A percentile compares a stretch with the other conserved stretches of the same genome.
Evolutionary conservation across 2,797 vertebrate genomes (phyloP).

Genomic region (Pygocentrus nattereri): DNA sequence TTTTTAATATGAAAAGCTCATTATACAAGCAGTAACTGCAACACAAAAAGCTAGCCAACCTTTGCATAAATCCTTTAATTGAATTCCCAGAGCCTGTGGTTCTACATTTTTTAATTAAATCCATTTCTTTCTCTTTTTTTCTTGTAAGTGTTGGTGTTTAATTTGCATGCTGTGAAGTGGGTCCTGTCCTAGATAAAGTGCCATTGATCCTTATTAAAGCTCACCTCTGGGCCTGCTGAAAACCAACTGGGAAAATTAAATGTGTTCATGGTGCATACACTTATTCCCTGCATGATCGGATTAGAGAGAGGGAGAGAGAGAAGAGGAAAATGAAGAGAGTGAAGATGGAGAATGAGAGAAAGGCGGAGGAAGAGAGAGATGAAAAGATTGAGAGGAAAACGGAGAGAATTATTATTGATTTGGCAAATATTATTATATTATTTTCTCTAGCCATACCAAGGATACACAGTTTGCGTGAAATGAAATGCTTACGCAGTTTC

Average conservation of each 20-base stretch:
- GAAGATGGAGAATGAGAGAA: slow-evolving; percentile 39
- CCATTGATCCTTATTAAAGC: slow-evolving; percentile 93
- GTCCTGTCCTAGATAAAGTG: slow-evolving; percentile 91
- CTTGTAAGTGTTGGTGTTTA: slow-evolving; percentile 94
- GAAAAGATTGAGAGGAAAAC: slow-evolving; percentile 60
- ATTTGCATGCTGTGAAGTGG: slow-evolving; percentile 99
- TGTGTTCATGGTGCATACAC: slow-evolving; percentile 98
- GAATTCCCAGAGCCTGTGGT: slow-evolving; percentile 99
- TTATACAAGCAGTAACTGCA: slow-evolving; percentile 99
- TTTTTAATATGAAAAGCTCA: slow-evolving; percentile 99
- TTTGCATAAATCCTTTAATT: slow-evolving; percentile 99
- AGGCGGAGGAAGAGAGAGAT: slow-evolving; percentile 60
- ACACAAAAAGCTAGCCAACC: slow-evolving; percentile 99
- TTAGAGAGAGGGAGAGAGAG: slow-evolving; percentile 78
- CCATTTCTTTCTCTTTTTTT: slow-evolving; percentile 95
- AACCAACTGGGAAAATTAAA: slow-evolving; percentile 99
- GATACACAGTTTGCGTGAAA: slow-evolving; percentile 66
- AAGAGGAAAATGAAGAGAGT: slow-evolving; percentile 41
- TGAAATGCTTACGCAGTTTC: slow-evolving; percentile 52
- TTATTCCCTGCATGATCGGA: slow-evolving; percentile 96
- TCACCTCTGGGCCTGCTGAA: slow-evolving; percentile 95
- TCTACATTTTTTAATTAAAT: slow-evolving; percentile 99
- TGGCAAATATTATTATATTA: slow-evolving; percentile 82
- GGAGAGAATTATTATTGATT: slow-evolving; percentile 81
- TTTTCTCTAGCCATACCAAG: slow-evolving; percentile 78